A percentile compares a stretch with the other conserved stretches of the same genome.
phyloP scores from a whole-genome alignment of 2,113 vertebrate genomes.

The Toxostoma redivivum region DNA sequence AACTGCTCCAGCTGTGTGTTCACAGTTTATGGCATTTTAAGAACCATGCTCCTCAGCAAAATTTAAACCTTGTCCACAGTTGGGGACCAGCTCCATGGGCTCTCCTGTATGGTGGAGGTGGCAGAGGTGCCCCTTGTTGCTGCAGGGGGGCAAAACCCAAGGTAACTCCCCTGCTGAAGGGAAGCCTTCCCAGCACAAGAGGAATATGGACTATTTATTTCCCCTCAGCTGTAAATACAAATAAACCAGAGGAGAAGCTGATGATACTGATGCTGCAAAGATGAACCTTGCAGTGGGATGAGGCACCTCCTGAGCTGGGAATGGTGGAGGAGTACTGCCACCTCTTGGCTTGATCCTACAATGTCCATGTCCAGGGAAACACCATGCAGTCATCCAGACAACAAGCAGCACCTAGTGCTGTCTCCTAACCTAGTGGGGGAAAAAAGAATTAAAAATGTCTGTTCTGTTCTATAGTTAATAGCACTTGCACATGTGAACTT shows the following conservation, averaged over 20 bases:
- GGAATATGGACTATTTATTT: not conserved
- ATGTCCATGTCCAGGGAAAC: not conserved
- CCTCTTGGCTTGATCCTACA: constrained; percentile 61
- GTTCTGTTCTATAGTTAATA: not conserved
- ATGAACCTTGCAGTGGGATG: not conserved
- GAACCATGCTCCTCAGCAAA: constrained; percentile 30
- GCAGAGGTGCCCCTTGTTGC: accelerated
- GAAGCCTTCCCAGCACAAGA: not conserved
- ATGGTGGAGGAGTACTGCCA: constrained; percentile 68
- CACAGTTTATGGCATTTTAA: constrained; percentile 51
- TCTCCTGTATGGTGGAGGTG: accelerated
- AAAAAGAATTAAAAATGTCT: not conserved
- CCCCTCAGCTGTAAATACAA: not conserved
- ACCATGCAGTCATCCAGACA: not conserved
- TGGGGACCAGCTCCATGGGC: not conserved
- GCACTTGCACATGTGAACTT: not conserved
- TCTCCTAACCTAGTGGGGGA: not conserved
- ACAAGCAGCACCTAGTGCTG: not conserved
- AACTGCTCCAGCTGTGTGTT: constrained; percentile 67
- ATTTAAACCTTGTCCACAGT: constrained; percentile 41
- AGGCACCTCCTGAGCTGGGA: not conserved
- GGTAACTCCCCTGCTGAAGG: not conserved
- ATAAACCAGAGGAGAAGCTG: constrained; percentile 3
- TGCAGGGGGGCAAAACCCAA: not conserved
- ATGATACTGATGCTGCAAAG: not conserved